A percentile compares a stretch with the other conserved stretches of the same genome.
phyloP scores from a whole-genome alignment of 2,113 vertebrate species.

The Philantomba maxwellii region DNA sequence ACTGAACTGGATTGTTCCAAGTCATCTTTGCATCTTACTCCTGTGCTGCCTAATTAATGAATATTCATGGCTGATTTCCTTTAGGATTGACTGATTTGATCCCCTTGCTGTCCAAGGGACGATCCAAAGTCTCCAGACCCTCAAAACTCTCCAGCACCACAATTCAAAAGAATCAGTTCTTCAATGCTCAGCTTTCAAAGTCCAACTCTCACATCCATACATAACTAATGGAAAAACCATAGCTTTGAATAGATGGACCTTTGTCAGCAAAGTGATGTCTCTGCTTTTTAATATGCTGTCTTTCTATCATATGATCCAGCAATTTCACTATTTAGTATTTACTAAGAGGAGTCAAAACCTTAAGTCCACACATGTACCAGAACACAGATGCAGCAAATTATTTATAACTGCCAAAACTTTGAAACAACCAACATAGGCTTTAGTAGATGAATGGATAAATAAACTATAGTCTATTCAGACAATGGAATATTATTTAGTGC shows the following conservation, averaged over 20 bases:
- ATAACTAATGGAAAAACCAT: neutral
- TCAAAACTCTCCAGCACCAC: neutral
- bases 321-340: neutral
- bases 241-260: neutral
- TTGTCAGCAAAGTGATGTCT: neutral
- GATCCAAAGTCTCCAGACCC: neutral
- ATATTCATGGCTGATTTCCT: neutral
- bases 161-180: neutral
- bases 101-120: neutral
- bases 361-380: neutral
- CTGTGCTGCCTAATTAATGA: neutral
- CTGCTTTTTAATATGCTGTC: neutral
- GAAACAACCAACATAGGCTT: neutral
- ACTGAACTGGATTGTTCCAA: neutral
- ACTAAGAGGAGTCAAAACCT: neutral
- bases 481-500: neutral
- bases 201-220: neutral
- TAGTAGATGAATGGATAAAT: neutral
- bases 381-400: too few relatives aligned
- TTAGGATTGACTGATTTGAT: neutral
- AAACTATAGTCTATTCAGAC: neutral
- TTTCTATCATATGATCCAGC: neutral
- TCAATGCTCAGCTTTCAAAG: neutral
- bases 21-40: neutral
- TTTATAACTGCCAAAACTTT: neutral